These are phyloP conservation scores for Seira musarum DNA, from an alignment of 2,888 invertebrate species.

Conservation along the genomic window DNA sequence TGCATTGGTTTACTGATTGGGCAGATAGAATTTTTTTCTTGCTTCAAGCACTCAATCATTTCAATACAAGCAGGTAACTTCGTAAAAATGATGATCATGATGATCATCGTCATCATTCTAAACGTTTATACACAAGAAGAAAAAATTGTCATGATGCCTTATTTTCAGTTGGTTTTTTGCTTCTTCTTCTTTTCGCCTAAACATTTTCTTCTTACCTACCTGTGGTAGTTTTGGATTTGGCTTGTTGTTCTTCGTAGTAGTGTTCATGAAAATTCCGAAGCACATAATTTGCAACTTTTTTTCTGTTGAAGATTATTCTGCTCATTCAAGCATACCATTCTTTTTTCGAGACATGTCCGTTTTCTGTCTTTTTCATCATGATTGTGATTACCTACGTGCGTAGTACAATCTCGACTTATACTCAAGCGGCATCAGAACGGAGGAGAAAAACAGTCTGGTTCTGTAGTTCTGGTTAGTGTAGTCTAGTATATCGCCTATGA, in stretches of 20 bases:
- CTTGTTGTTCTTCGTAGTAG: background rate
- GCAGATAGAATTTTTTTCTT: conserved; percentile 43
- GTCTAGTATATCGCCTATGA: background rate
- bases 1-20: conserved; percentile 41
- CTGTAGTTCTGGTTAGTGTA: too few species aligned
- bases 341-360: conserved; percentile 7
- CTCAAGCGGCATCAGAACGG: too few species aligned
- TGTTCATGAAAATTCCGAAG: conserved; percentile 9
- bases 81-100: conserved; percentile 10
- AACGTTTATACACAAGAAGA: too few species aligned
- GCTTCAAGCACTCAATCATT: conserved; percentile 30
- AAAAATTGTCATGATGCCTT: conserved; percentile 3
- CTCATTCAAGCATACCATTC: conserved; percentile 14
- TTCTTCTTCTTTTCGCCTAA: background rate
- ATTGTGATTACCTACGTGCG: too few species aligned
- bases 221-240: background rate
- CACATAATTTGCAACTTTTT: conserved; percentile 5
- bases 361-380: conserved; percentile 2
- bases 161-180: background rate
- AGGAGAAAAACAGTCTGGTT: too few species aligned
- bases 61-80: background rate
- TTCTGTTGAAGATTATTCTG: background rate
- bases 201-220: background rate
- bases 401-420: too few species aligned
- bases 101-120: too few species aligned